These are phyloP conservation scores for Anhinga rufa DNA, from an alignment of 2,113 vertebrate species.

Conservation along the genomic window DNA sequence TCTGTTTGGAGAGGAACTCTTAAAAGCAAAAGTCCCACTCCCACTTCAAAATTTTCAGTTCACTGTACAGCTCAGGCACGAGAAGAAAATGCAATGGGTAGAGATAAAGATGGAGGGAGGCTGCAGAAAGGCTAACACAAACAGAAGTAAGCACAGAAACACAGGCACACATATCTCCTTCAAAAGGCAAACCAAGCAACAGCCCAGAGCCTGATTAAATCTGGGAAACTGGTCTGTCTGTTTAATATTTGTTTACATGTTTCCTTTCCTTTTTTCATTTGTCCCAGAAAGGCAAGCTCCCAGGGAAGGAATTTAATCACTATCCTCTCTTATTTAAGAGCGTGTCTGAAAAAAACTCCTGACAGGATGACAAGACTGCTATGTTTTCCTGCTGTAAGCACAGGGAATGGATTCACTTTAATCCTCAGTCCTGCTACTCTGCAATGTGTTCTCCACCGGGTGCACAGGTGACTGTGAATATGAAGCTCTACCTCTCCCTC, in stretches of 20 bases:
- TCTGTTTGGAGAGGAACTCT: not conserved
- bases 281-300: not conserved
- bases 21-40: not conserved
- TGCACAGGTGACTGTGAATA: rapidly evolving
- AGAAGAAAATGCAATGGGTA: not conserved
- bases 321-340: not conserved
- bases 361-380: not conserved
- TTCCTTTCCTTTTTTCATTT: slow-evolving; percentile 13
- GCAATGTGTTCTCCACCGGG: not conserved
- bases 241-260: slow-evolving; percentile 28
- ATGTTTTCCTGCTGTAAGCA: not conserved
- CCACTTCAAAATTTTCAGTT: not conserved
- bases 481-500: not conserved
- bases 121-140: not conserved
- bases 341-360: not conserved
- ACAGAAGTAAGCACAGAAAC: not conserved
- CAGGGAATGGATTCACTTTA: not conserved
- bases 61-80: not conserved
- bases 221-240: not conserved
- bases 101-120: not conserved
- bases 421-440: not conserved
- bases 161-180: not conserved
- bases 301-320: slow-evolving; percentile 20
- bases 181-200: not conserved
- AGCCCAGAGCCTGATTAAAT: slow-evolving; percentile 2